Evolutionary conservation across 2,888 invertebrate genomes (phyloP).

Genomic region (Adelphocoris suturalis): DNA sequence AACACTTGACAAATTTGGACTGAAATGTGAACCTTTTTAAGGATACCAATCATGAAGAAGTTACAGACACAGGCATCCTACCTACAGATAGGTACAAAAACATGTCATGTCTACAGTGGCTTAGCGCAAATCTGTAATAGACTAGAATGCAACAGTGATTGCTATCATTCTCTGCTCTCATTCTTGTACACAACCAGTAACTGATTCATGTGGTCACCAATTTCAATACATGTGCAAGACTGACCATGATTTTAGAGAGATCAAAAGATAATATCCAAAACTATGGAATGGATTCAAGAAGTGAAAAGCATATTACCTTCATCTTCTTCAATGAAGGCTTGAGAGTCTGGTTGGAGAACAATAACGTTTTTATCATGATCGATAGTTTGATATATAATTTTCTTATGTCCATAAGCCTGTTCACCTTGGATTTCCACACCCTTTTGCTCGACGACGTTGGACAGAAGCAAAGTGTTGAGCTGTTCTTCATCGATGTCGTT

Average conservation of each 20-base stretch:
- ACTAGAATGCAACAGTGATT: no score
- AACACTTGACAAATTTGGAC: no score
- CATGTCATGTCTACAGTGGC: no score
- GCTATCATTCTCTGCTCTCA: no score
- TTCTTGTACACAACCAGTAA: no score
- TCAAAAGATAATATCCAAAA: background rate
- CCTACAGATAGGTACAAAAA: no score
- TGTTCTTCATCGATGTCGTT: slow-evolving; percentile 68
- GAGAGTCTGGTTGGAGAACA: slow-evolving; percentile 64
- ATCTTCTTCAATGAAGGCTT: slow-evolving; percentile 67
- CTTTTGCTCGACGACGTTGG: slow-evolving; percentile 58
- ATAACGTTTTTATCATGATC: slow-evolving; percentile 64
- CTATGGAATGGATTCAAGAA: slow-evolving; percentile 56
- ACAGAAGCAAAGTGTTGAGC: slow-evolving; percentile 61
- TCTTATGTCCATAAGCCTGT: slow-evolving; percentile 34
- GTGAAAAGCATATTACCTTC: slow-evolving; percentile 68
- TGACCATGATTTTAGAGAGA: background rate
- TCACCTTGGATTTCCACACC: slow-evolving; percentile 25
- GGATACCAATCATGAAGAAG: no score
- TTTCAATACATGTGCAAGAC: slow-evolving; percentile 25
- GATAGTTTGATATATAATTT: slow-evolving; percentile 65
- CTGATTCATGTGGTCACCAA: background rate
- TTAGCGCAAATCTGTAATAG: no score
- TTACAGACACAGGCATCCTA: no score
- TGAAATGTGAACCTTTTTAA: no score